Percentiles rank a stretch among this genome's conserved stretches.
Conservation (phyloP, 2,888 invertebrate genomes). For the Metallyticus violacea region DNA sequence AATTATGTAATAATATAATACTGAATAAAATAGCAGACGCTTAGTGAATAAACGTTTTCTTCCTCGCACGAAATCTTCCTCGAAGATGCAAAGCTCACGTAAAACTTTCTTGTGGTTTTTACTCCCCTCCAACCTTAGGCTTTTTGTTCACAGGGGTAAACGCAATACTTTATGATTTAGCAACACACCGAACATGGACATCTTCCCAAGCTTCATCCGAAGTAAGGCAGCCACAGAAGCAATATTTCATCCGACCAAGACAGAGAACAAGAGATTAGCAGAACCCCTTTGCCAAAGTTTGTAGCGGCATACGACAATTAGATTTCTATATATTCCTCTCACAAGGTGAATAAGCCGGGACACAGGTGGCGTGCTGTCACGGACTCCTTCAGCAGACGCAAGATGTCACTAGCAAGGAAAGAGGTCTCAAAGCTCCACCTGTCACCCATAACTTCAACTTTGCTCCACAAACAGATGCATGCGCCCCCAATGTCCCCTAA, state of each 20-base stretch:
- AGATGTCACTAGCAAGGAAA: background rate
- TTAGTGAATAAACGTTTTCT: too few relatives aligned
- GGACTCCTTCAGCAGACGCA: background rate
- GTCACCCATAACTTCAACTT: constrained; percentile 5
- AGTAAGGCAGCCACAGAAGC: background rate
- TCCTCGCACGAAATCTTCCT: too few relatives aligned
- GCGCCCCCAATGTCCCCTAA: background rate
- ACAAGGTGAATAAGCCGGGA: background rate
- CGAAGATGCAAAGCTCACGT: too few relatives aligned
- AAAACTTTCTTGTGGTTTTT: too few relatives aligned
- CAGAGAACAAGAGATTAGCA: background rate
- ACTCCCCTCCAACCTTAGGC: too few relatives aligned
- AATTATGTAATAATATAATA: too few relatives aligned
- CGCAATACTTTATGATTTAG: too few relatives aligned
- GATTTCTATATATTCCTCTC: background rate
- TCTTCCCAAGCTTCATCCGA: too few relatives aligned
- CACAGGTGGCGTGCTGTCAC: background rate
- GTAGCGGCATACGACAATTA: background rate
- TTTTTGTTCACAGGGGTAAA: too few relatives aligned
- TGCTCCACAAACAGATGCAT: background rate
- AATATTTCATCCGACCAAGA: background rate
- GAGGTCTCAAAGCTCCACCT: background rate
- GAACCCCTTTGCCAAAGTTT: too few relatives aligned
- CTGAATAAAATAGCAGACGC: too few relatives aligned
- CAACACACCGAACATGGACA: too few relatives aligned